Percentiles rank a stretch among this genome's conserved stretches.
phyloP scores from a whole-genome alignment of 1,140 invertebrate genomes.

The Papilio machaon region DNA sequence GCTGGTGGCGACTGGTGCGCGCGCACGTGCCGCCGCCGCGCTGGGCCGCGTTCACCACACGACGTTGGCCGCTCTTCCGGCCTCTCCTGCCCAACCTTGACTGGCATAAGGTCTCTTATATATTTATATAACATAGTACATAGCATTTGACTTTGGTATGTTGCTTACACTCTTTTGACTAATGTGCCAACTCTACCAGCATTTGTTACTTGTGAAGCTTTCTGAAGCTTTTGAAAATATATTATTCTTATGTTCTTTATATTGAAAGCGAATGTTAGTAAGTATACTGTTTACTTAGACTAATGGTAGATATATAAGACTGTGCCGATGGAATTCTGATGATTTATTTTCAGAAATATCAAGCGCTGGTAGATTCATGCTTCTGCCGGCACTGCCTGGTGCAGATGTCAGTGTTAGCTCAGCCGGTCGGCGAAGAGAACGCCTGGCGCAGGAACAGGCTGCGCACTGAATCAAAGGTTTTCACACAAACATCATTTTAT shows the following conservation, averaged over 20 bases:
- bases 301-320: no score
- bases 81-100: slow-evolving; percentile 87
- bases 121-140: no score
- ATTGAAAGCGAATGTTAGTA: no score
- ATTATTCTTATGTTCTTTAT: no score
- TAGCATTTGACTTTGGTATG: no score
- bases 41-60: slow-evolving; percentile 89
- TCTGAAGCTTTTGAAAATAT: no score
- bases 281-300: no score
- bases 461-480: slow-evolving; percentile 88
- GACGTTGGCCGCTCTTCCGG: slow-evolving; percentile 92
- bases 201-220: no score
- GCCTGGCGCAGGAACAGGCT: slow-evolving; percentile 89
- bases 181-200: neutral
- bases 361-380: slow-evolving; percentile 86
- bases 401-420: slow-evolving; percentile 87
- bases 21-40: slow-evolving; percentile 88
- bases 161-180: no score
- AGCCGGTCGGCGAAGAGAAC: slow-evolving; percentile 84
- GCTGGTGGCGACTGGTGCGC: slow-evolving; percentile 91
- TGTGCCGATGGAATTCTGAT: neutral
- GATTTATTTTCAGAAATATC: slow-evolving; percentile 79
- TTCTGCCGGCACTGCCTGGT: slow-evolving; percentile 93
- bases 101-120: slow-evolving; percentile 86
- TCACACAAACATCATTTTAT: neutral